Conservation (phyloP, 2,113 vertebrate genomes). For the Garra rufa region DNA sequence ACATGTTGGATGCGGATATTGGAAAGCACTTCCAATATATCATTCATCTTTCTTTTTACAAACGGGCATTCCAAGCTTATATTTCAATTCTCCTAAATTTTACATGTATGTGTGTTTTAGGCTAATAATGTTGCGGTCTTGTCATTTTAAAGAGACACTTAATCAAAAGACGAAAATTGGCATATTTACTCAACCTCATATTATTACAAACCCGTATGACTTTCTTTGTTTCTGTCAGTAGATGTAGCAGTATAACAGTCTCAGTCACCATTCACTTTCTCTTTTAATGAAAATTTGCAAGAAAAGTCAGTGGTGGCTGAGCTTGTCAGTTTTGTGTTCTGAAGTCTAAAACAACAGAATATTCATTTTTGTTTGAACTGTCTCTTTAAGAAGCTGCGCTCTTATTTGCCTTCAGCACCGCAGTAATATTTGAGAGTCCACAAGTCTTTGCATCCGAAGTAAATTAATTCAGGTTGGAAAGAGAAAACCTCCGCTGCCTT, state of each 20-base stretch:
- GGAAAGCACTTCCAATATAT: neutral
- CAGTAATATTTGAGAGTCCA: neutral
- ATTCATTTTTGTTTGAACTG: neutral
- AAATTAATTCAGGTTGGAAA: neutral
- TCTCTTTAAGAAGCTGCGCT: constrained; percentile 10
- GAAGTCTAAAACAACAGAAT: neutral
- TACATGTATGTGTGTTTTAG: neutral
- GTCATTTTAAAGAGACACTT: neutral
- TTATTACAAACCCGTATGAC: neutral
- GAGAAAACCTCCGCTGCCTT: neutral
- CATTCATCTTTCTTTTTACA: neutral
- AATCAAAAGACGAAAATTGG: neutral
- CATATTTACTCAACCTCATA: neutral
- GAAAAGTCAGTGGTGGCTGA: neutral
- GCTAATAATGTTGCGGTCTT: neutral
- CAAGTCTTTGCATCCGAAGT: neutral
- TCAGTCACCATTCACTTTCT: neutral
- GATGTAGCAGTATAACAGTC: neutral
- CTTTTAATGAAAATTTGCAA: neutral
- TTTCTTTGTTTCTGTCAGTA: neutral
- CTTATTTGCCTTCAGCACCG: constrained; percentile 3
- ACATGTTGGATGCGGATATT: neutral
- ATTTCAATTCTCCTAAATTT: neutral
- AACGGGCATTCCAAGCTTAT: neutral
- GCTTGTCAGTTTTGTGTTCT: neutral